Conservation (phyloP, 2,113 vertebrate genomes). For the Myotis davidii region DNA sequence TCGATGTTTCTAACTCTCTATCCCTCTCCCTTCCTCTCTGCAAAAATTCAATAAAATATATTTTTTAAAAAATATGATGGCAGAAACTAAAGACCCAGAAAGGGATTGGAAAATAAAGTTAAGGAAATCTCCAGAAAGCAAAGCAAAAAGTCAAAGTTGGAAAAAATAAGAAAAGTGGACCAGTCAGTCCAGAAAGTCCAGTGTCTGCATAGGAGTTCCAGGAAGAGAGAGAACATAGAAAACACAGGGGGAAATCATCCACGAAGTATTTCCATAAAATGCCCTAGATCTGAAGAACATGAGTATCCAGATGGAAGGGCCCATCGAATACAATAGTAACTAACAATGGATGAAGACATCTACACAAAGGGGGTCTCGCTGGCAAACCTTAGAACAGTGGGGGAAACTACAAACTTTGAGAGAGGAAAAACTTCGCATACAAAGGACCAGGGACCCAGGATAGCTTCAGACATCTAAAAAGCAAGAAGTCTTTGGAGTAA, state of each 20-base stretch:
- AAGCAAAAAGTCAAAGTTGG: not conserved
- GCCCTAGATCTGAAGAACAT: not conserved
- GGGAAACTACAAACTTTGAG: not conserved
- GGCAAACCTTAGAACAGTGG: not conserved
- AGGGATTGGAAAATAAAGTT: not conserved
- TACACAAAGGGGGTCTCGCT: not conserved
- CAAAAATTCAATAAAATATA: too few species aligned
- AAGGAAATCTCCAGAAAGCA: conserved; percentile 9
- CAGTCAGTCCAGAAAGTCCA: not conserved
- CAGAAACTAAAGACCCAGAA: not conserved
- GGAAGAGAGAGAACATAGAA: not conserved
- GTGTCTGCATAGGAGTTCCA: not conserved
- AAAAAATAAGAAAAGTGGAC: not conserved
- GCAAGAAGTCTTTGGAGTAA: not conserved
- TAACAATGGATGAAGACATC: not conserved
- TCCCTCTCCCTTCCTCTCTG: too few species aligned
- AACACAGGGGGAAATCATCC: not conserved
- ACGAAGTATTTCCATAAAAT: not conserved
- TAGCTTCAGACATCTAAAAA: not conserved
- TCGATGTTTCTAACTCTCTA: too few species aligned
- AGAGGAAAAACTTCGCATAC: not conserved
- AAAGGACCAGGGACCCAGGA: not conserved
- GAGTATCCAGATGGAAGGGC: not conserved
- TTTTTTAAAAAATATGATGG: not conserved
- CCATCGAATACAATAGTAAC: not conserved